A percentile compares a stretch with the other conserved stretches of the same genome.
Evolutionary conservation across 1,140 invertebrate species (phyloP).

Genomic region (Dysdera silvatica): DNA sequence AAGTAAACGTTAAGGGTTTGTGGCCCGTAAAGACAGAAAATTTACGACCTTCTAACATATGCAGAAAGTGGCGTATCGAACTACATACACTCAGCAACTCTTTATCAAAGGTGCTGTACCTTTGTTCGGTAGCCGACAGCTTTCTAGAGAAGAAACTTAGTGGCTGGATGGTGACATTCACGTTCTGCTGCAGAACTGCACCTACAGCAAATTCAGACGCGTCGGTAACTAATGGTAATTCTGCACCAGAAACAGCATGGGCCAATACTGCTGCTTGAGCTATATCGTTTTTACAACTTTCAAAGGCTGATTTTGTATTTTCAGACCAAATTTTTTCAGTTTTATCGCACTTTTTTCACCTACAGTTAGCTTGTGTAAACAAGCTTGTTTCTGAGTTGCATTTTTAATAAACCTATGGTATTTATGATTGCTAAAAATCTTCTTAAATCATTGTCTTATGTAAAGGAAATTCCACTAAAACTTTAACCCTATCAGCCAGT

Average conservation of each 20-base stretch:
- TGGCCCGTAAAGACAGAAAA: too few species aligned
- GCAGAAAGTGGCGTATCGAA: too few species aligned
- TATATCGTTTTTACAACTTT: neutral
- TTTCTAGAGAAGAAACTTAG: too few species aligned
- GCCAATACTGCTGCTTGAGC: neutral
- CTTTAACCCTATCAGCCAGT: neutral
- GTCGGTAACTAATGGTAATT: neutral
- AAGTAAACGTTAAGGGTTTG: too few species aligned
- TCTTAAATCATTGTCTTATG: neutral
- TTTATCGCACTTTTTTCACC: neutral
- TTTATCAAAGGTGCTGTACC: too few species aligned
- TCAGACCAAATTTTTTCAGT: neutral
- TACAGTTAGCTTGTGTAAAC: neutral
- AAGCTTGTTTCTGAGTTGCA: neutral
- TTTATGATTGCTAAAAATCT: neutral
- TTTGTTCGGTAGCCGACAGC: too few species aligned
- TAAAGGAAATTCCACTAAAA: neutral
- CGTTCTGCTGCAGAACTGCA: neutral
- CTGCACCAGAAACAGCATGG: neutral
- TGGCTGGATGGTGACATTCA: too few species aligned
- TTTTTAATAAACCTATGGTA: neutral
- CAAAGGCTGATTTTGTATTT: neutral
- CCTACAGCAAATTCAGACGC: neutral
- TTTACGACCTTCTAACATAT: too few species aligned
- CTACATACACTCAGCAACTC: too few species aligned